Conservation (phyloP, 2,888 invertebrate species). For the Morpho achilles region DNA sequence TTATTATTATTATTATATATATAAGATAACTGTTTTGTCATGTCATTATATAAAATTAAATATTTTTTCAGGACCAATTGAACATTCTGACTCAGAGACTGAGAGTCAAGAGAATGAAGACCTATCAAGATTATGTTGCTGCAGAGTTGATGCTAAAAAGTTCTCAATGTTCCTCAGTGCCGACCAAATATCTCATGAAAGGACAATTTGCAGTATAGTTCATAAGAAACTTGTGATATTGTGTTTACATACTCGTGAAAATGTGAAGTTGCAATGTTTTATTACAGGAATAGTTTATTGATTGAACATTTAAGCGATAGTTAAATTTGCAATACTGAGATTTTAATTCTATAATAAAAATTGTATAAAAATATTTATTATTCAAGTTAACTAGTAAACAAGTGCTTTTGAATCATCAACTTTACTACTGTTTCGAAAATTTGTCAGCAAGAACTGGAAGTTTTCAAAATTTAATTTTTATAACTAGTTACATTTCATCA, state of each 20-base stretch:
- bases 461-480: no score
- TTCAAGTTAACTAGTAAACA: no score
- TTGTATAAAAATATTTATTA: no score
- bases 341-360: no score
- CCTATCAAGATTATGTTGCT: constrained; percentile 57
- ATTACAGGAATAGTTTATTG: constrained; percentile 83
- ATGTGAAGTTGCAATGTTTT: constrained; percentile 89
- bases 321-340: no score
- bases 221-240: constrained; percentile 86
- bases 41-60: background rate
- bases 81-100: constrained; percentile 68
- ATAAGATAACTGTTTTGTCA: background rate
- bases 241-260: constrained; percentile 85
- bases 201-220: constrained; percentile 87
- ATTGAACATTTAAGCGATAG: background rate
- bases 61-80: constrained; percentile 59
- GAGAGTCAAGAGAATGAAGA: constrained; percentile 66
- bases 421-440: no score
- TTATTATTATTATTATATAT: background rate
- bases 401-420: no score
- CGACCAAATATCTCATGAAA: constrained; percentile 86
- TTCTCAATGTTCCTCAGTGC: constrained; percentile 88
- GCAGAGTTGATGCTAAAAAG: constrained; percentile 88
- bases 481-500: no score
- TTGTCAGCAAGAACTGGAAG: no score